Conservation (phyloP, 92 coral and sea anemone genomes). For the Porites rus region DNA sequence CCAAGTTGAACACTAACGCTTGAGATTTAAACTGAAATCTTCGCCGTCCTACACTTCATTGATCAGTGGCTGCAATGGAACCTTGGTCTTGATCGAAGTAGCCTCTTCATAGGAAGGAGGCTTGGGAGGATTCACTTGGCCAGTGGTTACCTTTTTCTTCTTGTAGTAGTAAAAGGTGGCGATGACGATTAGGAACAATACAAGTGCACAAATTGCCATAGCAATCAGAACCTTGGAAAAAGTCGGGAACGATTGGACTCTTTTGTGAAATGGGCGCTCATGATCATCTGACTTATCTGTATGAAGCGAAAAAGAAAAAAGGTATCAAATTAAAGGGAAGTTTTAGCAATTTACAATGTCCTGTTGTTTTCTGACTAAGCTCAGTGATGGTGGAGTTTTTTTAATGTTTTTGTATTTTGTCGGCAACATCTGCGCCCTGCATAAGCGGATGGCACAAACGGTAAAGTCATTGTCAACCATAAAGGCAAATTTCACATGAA, state of each 20-base stretch:
- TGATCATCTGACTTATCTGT: background rate
- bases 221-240: background rate
- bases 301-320: background rate
- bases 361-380: too few relatives aligned
- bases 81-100: slow-evolving; percentile 42
- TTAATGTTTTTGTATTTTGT: too few relatives aligned
- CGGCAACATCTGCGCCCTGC: too few relatives aligned
- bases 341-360: background rate
- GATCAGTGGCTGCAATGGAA: slow-evolving; percentile 37
- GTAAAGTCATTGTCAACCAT: too few relatives aligned
- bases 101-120: slow-evolving; percentile 49
- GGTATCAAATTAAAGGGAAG: background rate
- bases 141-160: background rate
- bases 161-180: background rate
- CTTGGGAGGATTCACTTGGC: slow-evolving; percentile 7
- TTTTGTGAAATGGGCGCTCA: background rate
- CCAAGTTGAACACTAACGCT: too few relatives aligned
- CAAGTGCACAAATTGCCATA: background rate
- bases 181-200: background rate
- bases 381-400: too few relatives aligned
- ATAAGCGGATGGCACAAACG: too few relatives aligned
- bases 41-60: slow-evolving; percentile 14
- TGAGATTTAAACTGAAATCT: too few relatives aligned
- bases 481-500: too few relatives aligned
- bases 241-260: background rate